Percentiles rank a stretch among this genome's conserved stretches.
Conservation (phyloP, 2,888 invertebrate genomes). For the Gastrophysa polygoni region DNA sequence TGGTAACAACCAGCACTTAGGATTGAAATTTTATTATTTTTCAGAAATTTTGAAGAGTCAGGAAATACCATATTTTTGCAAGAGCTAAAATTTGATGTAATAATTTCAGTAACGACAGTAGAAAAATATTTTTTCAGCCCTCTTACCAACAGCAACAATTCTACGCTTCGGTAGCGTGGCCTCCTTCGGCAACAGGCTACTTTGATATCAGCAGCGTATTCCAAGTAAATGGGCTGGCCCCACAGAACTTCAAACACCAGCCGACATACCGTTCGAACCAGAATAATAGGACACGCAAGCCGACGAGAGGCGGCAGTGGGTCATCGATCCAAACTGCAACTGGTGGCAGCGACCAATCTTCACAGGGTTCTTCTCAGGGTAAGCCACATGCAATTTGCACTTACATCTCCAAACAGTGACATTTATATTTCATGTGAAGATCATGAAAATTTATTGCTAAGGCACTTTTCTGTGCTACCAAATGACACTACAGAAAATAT, state of each 20-base stretch:
- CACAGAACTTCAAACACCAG: conserved; percentile 66
- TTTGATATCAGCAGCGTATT: conserved; percentile 74
- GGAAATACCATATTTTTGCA: too few relatives aligned
- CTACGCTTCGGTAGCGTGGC: conserved; percentile 66
- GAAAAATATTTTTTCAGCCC: conserved; percentile 46
- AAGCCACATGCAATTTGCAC: conserved; percentile 10
- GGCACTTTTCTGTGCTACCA: too few relatives aligned
- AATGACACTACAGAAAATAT: too few relatives aligned
- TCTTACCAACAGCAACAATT: conserved; percentile 68
- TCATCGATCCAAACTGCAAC: conserved; percentile 5
- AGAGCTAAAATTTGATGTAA: too few relatives aligned
- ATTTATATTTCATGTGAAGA: too few relatives aligned
- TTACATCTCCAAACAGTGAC: too few relatives aligned
- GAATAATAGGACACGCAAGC: conserved; percentile 50
- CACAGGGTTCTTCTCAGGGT: conserved; percentile 42
- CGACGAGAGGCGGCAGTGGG: conserved; percentile 42
- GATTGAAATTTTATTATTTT: too few relatives aligned
- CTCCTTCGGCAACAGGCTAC: conserved; percentile 61
- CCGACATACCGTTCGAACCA: conserved; percentile 59
- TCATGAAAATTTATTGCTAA: too few relatives aligned
- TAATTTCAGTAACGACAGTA: too few relatives aligned
- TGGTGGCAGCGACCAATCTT: conserved; percentile 49
- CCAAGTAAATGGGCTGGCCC: conserved; percentile 74
- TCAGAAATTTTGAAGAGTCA: too few relatives aligned
- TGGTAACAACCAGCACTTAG: too few relatives aligned